Evolutionary conservation across 2,797 vertebrate species (phyloP), one percentile per base, ranked within the genome.

Genomic region (Petrocephalus schoutedeni): DNA sequence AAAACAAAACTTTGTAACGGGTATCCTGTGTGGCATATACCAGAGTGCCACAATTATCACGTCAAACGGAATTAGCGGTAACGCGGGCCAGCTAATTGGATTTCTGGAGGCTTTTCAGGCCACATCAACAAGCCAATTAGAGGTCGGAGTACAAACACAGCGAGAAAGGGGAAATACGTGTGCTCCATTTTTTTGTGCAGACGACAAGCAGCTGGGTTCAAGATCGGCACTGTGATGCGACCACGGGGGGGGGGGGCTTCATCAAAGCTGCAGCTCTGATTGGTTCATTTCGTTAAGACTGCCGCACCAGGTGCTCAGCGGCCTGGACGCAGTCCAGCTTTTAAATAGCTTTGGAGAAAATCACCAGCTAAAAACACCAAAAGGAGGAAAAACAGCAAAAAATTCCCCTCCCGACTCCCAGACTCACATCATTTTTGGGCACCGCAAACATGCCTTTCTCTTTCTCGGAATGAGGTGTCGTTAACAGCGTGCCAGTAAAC

Each of bases 1-100:
- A 36, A 59, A 23, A 56, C 6, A 9, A 56, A 85, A 85, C 56
- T 85, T 58, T 58, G 14, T 10, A 85, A 57, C 51, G 54, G 74
- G 51, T 49, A 32, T 67, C 64, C 21, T 85, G 67, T 32, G 56
- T 23, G 67, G 32, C 74, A 88, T 49, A 53, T 87, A 80, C 89
- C 59, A 90, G 89, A 83, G 56, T 86, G 87, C 88, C 86, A 67
- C 89, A 86, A 90, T 90, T 88, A 91, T 59, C 88, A 74, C 54
- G 28, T 85, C 51, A 19, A 85, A 58, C 16, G 4, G 88, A 74
- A 86, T 86, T 86, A 85, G 80, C 83, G 74, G 87, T 89, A 84
- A 90, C 86, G 89, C 5, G 87, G 87, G 49, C 64, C 8, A 53
- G 71, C 84, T 87, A 54, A 84, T 67, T 87, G 58, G 86, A 91